These are phyloP conservation scores for Lytechinus pictus DNA, from an alignment of 35 echinoderm and acorn worm species.

Conservation along the genomic window DNA sequence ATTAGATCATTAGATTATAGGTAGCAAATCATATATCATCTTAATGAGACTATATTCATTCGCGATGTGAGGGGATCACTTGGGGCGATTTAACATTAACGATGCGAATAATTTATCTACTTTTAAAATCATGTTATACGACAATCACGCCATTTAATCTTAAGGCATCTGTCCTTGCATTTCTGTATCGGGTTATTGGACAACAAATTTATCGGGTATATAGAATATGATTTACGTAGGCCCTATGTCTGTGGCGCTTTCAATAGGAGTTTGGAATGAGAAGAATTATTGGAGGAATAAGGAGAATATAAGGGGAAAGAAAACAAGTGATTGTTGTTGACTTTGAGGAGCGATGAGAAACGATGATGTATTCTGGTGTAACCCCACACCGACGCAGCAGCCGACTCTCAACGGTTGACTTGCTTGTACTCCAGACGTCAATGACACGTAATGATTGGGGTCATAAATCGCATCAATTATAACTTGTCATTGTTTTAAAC, in stretches of 20 bases:
- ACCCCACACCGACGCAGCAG: not conserved
- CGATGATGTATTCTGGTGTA: constrained; percentile 11
- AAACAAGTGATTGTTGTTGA: constrained; percentile 29
- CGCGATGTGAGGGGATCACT: not conserved
- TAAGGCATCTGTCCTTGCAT: not conserved
- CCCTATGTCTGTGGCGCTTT: not conserved
- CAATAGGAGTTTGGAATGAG: not conserved
- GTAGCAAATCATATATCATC: not conserved
- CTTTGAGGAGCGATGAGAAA: constrained; percentile 5
- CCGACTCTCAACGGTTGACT: constrained; percentile 30
- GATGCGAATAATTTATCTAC: not conserved
- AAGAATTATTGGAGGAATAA: not conserved
- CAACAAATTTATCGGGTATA: not conserved
- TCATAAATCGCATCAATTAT: constrained; percentile 36
- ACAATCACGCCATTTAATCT: not conserved
- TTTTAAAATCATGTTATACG: too few species aligned
- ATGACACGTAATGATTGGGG: constrained; percentile 32
- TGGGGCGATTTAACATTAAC: not conserved
- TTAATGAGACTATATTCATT: not conserved
- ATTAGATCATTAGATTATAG: not conserved
- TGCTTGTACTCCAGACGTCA: not conserved
- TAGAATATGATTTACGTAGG: not conserved
- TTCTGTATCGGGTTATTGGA: not conserved
- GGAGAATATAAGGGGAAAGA: not conserved
- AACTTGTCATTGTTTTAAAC: constrained; percentile 49